Base-by-base conservation (phyloP, 2,797 vertebrate species). In the Danio albolineatus region DNA sequence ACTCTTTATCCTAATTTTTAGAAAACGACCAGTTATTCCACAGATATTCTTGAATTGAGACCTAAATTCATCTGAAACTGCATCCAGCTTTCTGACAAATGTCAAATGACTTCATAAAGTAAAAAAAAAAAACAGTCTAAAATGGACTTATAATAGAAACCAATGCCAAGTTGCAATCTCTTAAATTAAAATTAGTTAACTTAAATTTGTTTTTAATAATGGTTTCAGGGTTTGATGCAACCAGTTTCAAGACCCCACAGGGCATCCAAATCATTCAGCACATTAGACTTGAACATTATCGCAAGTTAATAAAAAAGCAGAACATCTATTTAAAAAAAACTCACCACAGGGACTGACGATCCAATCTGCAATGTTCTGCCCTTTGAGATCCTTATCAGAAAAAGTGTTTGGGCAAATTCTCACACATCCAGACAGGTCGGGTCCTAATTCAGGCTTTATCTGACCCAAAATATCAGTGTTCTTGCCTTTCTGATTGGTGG, bases 211-310 rank as follows among this genome's bases (percentile, higher is more conserved):
- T 28, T 28, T 28, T 3, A 28, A 28, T 28, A 28, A 3, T 28
- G 28, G 28, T 48, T 5, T 5, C 46, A 48, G 12, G 19, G 19
- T 56, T 56, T 56, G 10, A 19, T 56, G 53, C 56, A 8, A n/a
- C 36, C 10, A 44, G 10, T 64, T 44, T 64, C 6, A 44, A 43
- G 6, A 49, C 5, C 19, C 8, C 10, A 49, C 12, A 16, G 5
- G 9, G 16, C 28, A 38, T 51, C 28, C 19, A 66, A 48, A 66
- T 46, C 9, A 7, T 7, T 61, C 21, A 9, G 2, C 8, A 73
- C 41, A 62, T 61, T 51, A 41, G n/a, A 10, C 41, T 38, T 14
- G 28, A 36, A 51, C 48, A 74, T 74, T 19, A 74, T 49, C 53
- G 17, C 8, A 5, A 60, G 13, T n/a, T 38, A 4, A 44, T 28